Percentiles rank a stretch among this genome's conserved stretches.
phyloP scores from a whole-genome alignment of 2,113 vertebrate species.

The Epinephelus lanceolatus region DNA sequence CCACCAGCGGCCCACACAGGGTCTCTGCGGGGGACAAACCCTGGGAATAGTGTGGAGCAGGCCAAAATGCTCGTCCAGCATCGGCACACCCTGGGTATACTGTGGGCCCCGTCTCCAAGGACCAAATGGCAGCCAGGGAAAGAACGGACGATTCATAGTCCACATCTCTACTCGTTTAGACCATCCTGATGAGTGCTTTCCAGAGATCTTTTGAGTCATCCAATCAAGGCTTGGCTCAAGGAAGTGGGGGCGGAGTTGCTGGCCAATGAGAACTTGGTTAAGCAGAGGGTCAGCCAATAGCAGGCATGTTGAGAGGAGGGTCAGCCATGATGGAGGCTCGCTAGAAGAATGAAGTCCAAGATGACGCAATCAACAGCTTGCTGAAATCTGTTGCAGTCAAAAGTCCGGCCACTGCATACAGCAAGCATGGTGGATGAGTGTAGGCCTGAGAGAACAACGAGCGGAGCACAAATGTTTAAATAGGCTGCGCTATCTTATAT shows the following conservation, averaged over 20 bases:
- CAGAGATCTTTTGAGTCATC: slow-evolving; percentile 74
- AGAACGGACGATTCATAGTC: slow-evolving; percentile 53
- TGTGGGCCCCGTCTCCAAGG: slow-evolving; percentile 44
- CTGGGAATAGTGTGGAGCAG: slow-evolving; percentile 54
- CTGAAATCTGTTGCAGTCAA: slow-evolving; percentile 82
- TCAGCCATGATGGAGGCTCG: slow-evolving; percentile 73
- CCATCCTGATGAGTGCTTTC: slow-evolving; percentile 72
- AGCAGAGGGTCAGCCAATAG: slow-evolving; percentile 76
- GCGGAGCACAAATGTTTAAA: slow-evolving; percentile 14
- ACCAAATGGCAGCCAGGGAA: slow-evolving; percentile 57
- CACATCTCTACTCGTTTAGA: slow-evolving; percentile 62
- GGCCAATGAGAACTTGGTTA: slow-evolving; percentile 69
- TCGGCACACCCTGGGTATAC: slow-evolving; percentile 41
- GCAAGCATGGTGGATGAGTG: slow-evolving; percentile 49
- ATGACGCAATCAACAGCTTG: slow-evolving; percentile 83
- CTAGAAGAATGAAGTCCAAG: slow-evolving; percentile 68
- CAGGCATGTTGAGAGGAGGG: slow-evolving; percentile 66
- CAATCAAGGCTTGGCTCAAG: slow-evolving; percentile 74
- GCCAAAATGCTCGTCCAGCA: slow-evolving; percentile 68
- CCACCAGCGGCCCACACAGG: slow-evolving; percentile 78
- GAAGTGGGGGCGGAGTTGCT: slow-evolving; percentile 39
- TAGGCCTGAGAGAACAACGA: slow-evolving; percentile 15
- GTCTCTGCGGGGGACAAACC: slow-evolving; percentile 65
- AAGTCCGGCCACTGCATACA: slow-evolving; percentile 66
- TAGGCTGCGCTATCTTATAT: background rate